These are phyloP conservation scores for Caranx ignobilis DNA, from an alignment of 2,113 vertebrate species.

Conservation along the genomic window DNA sequence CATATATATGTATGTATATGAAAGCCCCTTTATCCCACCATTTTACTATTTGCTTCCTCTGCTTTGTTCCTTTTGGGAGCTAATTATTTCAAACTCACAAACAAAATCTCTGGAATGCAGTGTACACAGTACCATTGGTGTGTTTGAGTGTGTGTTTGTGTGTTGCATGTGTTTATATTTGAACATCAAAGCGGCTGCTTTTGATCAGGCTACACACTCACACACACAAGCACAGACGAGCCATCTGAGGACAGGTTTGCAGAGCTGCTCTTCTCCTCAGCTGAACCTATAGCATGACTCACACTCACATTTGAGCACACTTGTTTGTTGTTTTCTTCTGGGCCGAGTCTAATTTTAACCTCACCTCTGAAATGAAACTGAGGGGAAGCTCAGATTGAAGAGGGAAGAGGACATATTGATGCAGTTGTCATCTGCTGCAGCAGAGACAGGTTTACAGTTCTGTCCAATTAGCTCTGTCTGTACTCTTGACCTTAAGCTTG, in stretches of 20 bases:
- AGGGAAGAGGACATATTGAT: no score
- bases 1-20: no score
- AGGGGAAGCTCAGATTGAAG: no score
- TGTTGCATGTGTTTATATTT: neutral
- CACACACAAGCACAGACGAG: neutral
- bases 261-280: neutral
- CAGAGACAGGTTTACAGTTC: no score
- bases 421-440: no score
- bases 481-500: no score
- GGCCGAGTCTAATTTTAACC: neutral
- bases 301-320: neutral
- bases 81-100: constrained; percentile 44
- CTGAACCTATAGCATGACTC: constrained; percentile 2
- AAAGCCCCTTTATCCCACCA: neutral
- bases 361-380: neutral
- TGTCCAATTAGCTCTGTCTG: no score
- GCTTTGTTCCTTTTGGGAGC: constrained; percentile 38
- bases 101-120: constrained; percentile 12
- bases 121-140: neutral
- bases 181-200: neutral
- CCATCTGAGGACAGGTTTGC: constrained; percentile 10
- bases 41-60: neutral
- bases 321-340: no score
- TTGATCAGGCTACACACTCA: constrained; percentile 26
- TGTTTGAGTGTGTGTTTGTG: no score